Percentiles rank a stretch among this genome's conserved stretches.
Evolutionary conservation across 1,140 invertebrate genomes (phyloP).

Genomic region (Bombus waltoni): DNA sequence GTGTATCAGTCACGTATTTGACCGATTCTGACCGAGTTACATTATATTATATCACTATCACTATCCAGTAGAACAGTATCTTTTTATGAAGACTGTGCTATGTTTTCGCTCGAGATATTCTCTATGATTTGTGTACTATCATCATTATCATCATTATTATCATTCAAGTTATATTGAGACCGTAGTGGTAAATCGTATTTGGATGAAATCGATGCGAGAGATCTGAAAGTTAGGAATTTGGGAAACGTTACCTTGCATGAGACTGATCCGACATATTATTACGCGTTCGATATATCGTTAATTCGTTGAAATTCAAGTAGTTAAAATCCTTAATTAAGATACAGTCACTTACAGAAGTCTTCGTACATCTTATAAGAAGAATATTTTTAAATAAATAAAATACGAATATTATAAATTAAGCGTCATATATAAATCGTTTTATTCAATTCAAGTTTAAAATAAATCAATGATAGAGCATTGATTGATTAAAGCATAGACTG

Average conservation of each 20-base stretch:
- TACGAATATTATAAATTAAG: neutral
- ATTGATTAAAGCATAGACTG: neutral
- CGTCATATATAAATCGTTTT: neutral
- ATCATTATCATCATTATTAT: slow-evolving; percentile 56
- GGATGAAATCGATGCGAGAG: slow-evolving; percentile 43
- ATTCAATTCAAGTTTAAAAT: neutral
- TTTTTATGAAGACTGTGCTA: slow-evolving; percentile 58
- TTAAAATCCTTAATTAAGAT: neutral
- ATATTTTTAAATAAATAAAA: neutral
- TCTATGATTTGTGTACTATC: slow-evolving; percentile 61
- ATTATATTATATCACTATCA: slow-evolving; percentile 35
- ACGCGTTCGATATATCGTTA: neutral
- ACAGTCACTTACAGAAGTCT: neutral
- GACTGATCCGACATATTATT: neutral
- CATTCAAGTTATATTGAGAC: slow-evolving; percentile 49
- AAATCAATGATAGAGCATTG: neutral
- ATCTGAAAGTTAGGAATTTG: neutral
- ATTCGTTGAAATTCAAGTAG: neutral
- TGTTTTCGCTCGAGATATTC: slow-evolving; percentile 67
- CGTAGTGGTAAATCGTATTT: slow-evolving; percentile 56
- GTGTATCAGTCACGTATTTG: slow-evolving; percentile 52
- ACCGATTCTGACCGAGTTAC: slow-evolving; percentile 45
- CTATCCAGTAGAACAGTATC: slow-evolving; percentile 53
- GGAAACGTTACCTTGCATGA: neutral
- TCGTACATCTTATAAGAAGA: neutral